Evolutionary conservation across 2,888 invertebrate species (phyloP).

Genomic region (Oconnorella tubifera): DNA sequence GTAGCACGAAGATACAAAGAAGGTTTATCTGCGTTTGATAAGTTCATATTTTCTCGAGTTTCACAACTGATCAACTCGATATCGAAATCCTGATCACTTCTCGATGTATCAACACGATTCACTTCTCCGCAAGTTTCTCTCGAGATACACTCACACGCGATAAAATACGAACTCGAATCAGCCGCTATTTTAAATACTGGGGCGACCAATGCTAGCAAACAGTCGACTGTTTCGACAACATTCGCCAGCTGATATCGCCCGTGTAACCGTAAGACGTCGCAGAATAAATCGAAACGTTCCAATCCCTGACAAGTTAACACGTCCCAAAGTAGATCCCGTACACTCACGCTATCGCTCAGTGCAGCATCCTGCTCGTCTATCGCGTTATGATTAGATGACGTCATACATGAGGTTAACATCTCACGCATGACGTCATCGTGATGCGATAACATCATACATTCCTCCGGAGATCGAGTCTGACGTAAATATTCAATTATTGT

Average conservation of each 20-base stretch:
- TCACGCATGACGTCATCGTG: too few relatives aligned
- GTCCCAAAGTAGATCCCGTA: conserved; percentile 30
- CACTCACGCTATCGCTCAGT: conserved; percentile 7
- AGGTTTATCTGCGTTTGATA: not conserved
- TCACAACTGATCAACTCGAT: too few relatives aligned
- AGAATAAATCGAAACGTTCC: conserved; percentile 42
- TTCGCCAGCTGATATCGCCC: conserved; percentile 41
- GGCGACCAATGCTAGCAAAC: conserved; percentile 38
- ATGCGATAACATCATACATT: too few relatives aligned
- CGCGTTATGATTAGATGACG: not conserved
- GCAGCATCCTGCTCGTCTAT: conserved; percentile 11
- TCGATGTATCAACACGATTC: too few relatives aligned
- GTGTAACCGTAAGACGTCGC: conserved; percentile 40
- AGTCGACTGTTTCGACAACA: conserved; percentile 45
- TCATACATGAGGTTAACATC: not conserved
- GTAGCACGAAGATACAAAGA: too few relatives aligned
- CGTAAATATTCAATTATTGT: conserved; percentile 23
- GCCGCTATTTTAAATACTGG: not conserved
- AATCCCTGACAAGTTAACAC: conserved; percentile 25
- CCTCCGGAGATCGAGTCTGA: conserved; percentile 5
- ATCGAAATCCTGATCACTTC: too few relatives aligned
- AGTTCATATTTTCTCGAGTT: not conserved
- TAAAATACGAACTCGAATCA: not conserved
- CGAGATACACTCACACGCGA: not conserved
- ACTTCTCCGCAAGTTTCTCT: conserved; percentile 14